Conservation (phyloP, 1,140 invertebrate species). For the Platorchestia sp. region DNA sequence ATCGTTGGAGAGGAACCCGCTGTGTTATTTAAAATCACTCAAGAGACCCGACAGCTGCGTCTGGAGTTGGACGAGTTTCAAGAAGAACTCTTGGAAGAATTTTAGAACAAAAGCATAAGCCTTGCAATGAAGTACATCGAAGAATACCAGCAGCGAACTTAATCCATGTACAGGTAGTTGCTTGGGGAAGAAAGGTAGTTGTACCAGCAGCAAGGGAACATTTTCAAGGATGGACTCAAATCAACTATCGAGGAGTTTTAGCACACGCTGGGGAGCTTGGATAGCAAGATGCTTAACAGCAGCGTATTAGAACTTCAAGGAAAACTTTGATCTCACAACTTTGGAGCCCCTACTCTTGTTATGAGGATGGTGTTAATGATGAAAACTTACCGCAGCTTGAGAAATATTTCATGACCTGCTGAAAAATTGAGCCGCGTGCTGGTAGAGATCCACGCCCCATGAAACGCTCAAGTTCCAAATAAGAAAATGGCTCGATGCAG, state of each 20-base stretch:
- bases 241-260: not conserved
- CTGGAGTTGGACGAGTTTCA: not conserved
- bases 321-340: not conserved
- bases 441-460: too few relatives aligned
- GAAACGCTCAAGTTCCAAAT: too few relatives aligned
- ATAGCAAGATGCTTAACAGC: not conserved
- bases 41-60: not conserved
- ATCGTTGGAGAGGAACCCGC: not conserved
- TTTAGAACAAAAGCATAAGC: not conserved
- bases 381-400: too few relatives aligned
- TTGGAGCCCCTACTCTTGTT: too few relatives aligned
- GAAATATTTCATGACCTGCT: too few relatives aligned
- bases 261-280: not conserved
- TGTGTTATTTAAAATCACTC: not conserved
- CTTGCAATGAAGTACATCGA: not conserved
- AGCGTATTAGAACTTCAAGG: not conserved
- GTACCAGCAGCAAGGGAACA: not conserved
- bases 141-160: not conserved
- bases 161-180: not conserved
- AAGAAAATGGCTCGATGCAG: too few relatives aligned
- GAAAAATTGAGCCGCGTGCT: too few relatives aligned
- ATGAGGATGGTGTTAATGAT: too few relatives aligned
- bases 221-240: constrained; percentile 1
- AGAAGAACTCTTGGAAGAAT: not conserved
- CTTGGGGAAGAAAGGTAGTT: not conserved